Percentiles rank a stretch among this genome's conserved stretches.
Conservation (phyloP, 1,140 invertebrate species). For the Cherax destructor region DNA sequence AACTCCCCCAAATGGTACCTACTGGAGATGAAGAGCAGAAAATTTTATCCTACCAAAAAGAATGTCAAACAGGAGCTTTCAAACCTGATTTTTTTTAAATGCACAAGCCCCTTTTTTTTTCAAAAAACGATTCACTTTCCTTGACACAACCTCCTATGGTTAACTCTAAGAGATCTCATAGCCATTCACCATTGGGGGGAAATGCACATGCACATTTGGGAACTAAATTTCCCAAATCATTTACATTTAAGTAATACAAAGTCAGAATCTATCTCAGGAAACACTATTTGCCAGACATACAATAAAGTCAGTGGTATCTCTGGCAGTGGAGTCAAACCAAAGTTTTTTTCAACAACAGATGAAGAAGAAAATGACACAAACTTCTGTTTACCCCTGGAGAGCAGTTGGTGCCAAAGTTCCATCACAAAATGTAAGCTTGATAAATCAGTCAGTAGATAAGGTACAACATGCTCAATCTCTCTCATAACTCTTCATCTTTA, state of each 20-base stretch:
- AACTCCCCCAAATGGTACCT: not conserved
- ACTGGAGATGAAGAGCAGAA: not conserved
- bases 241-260: not conserved
- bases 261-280: not conserved
- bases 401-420: not conserved
- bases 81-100: too few relatives aligned
- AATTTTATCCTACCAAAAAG: not conserved
- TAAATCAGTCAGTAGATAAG: not conserved
- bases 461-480: not conserved
- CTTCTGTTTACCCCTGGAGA: slow-evolving; percentile 25
- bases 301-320: not conserved
- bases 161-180: not conserved
- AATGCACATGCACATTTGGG: not conserved
- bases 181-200: not conserved
- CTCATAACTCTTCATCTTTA: not conserved
- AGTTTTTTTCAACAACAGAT: not conserved
- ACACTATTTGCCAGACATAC: not conserved
- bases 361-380: not conserved
- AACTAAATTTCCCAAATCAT: not conserved
- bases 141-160: too few relatives aligned
- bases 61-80: not conserved
- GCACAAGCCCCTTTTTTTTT: too few relatives aligned
- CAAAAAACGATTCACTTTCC: too few relatives aligned
- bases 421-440: not conserved
- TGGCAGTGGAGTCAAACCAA: not conserved